A percentile compares a stretch with the other conserved stretches of the same genome.
phyloP scores from a whole-genome alignment of 2,797 vertebrate species.

The Centropyge bicolor region DNA sequence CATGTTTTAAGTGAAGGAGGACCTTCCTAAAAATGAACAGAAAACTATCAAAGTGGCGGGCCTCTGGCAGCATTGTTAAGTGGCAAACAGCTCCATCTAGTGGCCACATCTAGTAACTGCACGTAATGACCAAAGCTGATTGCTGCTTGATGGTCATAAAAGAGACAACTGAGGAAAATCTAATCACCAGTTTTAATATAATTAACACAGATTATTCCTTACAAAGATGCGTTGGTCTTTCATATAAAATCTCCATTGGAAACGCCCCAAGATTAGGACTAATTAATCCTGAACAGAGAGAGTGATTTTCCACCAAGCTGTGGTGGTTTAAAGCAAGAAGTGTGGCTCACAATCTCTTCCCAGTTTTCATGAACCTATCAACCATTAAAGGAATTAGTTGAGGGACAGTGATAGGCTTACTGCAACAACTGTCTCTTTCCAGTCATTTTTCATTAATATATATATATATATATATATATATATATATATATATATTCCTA shows the following conservation, averaged over 20 bases:
- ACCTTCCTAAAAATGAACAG: background rate
- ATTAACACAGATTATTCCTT: constrained; percentile 56
- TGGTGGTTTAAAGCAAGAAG: constrained; percentile 42
- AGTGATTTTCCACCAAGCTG: constrained; percentile 54
- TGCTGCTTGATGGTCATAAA: constrained; percentile 28
- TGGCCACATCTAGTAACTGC: constrained; percentile 34
- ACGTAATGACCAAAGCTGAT: constrained; percentile 5
- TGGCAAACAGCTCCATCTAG: constrained; percentile 49
- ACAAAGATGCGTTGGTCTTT: constrained; percentile 45
- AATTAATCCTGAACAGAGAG: constrained; percentile 55
- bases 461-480: too few relatives aligned
- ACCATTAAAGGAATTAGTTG: constrained; percentile 31
- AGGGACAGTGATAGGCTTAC: constrained; percentile 51
- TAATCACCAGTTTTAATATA: constrained; percentile 56
- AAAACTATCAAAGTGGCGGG: background rate
- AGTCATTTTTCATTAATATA: too few relatives aligned
- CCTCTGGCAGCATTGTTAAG: background rate
- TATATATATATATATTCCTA: too few relatives aligned
- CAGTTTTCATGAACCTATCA: constrained; percentile 34
- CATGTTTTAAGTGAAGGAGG: background rate
- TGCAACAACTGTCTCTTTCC: constrained; percentile 40
- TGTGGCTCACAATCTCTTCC: constrained; percentile 27
- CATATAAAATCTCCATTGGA: constrained; percentile 42
- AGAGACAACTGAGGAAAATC: constrained; percentile 39
- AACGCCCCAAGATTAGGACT: constrained; percentile 43